These are phyloP conservation scores for Urocolius indicus DNA, from an alignment of 2,113 vertebrate genomes.

Conservation along the genomic window DNA sequence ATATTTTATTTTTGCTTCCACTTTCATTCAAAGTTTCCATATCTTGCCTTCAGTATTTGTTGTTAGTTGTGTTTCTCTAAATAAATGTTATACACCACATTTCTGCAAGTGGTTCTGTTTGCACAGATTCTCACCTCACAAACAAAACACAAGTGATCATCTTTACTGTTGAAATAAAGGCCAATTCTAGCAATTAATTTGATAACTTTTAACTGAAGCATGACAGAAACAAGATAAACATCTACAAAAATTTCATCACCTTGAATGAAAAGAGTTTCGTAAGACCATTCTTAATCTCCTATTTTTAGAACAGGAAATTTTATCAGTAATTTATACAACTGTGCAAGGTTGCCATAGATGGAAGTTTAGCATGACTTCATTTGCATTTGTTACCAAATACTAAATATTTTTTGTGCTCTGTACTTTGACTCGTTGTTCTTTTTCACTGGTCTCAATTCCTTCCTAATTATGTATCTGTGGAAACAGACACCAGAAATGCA, in stretches of 20 bases:
- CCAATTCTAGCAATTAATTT: background rate
- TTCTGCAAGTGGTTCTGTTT: background rate
- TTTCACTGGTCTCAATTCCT: background rate
- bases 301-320: background rate
- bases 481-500: background rate
- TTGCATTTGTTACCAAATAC: background rate
- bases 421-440: background rate
- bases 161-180: background rate
- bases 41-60: background rate
- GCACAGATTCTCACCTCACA: background rate
- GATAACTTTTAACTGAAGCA: background rate
- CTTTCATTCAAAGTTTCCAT: background rate
- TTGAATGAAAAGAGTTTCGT: background rate
- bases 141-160: background rate
- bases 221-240: background rate
- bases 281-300: background rate
- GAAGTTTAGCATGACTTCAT: background rate
- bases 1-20: background rate
- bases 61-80: background rate
- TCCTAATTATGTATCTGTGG: slow-evolving; percentile 19
- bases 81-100: background rate
- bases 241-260: background rate
- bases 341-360: background rate
- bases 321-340: background rate
- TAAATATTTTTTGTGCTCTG: background rate